Conservation (phyloP, 2,888 invertebrate genomes). For the Noctua comes region DNA sequence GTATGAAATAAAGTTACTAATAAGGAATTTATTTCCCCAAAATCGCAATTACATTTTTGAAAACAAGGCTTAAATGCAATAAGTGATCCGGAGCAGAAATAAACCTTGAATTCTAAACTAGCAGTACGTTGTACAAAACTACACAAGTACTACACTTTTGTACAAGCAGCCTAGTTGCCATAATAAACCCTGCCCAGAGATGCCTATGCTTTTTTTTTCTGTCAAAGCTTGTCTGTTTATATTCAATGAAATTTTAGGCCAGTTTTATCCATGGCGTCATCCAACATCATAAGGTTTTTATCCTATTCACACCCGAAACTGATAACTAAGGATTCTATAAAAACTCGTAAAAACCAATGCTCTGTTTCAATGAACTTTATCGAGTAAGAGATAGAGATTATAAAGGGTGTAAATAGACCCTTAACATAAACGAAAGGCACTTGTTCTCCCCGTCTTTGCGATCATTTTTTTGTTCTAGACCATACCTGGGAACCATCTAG, state of each 20-base stretch:
- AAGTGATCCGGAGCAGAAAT: background rate
- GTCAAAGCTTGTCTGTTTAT: background rate
- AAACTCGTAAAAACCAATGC: background rate
- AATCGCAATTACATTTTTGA: background rate
- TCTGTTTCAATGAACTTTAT: background rate
- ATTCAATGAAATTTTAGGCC: background rate
- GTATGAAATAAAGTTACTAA: background rate
- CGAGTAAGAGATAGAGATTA: background rate
- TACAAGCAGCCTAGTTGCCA: background rate
- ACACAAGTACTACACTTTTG: background rate
- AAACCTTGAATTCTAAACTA: background rate
- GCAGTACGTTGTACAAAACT: background rate
- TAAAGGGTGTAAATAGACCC: too few relatives aligned
- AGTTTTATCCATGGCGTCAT: background rate
- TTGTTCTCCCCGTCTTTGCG: too few relatives aligned
- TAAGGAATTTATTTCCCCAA: background rate
- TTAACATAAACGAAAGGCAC: too few relatives aligned
- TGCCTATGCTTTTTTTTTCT: background rate
- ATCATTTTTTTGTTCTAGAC: too few relatives aligned
- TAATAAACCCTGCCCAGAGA: background rate
- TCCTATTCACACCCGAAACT: background rate
- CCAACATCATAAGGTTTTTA: background rate
- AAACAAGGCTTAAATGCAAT: background rate
- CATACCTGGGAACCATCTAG: too few relatives aligned
- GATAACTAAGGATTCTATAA: background rate